These are phyloP conservation scores for Crenichthys baileyi DNA, from an alignment of 2,797 vertebrate genomes.

Conservation along the genomic window DNA sequence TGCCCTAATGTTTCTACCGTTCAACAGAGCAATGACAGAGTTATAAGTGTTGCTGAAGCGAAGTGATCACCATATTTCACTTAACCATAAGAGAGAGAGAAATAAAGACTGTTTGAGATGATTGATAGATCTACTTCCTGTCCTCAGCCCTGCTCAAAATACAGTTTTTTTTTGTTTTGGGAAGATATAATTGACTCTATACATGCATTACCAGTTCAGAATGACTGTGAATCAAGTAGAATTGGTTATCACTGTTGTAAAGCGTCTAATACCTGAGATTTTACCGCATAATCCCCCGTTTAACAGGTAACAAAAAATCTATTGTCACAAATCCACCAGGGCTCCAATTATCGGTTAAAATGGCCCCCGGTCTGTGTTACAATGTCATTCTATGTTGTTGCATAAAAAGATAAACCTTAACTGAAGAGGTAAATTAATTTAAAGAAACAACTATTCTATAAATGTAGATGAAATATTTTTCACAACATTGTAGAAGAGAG, in stretches of 20 bases:
- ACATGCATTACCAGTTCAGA: constrained; percentile 47
- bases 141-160: constrained; percentile 21
- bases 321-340: constrained; percentile 69
- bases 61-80: constrained; percentile 16
- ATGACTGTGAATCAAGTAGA: constrained; percentile 59
- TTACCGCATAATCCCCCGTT: constrained; percentile 67
- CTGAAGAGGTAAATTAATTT: neutral
- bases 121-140: constrained; percentile 45
- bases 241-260: constrained; percentile 74
- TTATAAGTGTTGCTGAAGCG: constrained; percentile 33
- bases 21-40: constrained; percentile 32
- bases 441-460: neutral
- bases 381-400: constrained; percentile 22
- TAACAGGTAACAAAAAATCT: constrained; percentile 68
- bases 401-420: constrained; percentile 4
- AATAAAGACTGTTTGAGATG: constrained; percentile 29
- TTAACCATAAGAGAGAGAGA: constrained; percentile 47
- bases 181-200: constrained; percentile 20
- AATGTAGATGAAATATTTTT: neutral
- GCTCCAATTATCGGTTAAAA: constrained; percentile 44
- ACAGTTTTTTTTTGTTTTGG: constrained; percentile 2
- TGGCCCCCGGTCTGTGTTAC: constrained; percentile 24
- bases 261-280: constrained; percentile 76
- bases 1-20: constrained; percentile 18
- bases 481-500: neutral